A percentile compares a stretch with the other conserved stretches of the same genome.
These are phyloP conservation scores for Choloepus hoffmanni DNA, from an alignment of 2,113 vertebrate genomes.

Conservation along the genomic window DNA sequence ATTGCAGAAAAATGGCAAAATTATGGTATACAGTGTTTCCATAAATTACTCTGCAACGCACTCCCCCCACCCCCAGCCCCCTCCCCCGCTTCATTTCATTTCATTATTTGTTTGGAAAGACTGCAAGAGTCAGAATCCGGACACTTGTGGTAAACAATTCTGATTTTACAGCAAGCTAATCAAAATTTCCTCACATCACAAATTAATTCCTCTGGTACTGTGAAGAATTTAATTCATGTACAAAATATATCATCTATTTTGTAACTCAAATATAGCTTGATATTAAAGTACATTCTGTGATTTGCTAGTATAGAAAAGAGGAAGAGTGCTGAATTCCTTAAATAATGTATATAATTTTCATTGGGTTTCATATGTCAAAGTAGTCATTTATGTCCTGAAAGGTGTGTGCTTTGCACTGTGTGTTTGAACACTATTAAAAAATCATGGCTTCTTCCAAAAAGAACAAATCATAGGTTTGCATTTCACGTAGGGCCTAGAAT, in stretches of 20 bases:
- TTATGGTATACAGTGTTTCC: constrained; percentile 89
- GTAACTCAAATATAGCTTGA: constrained; percentile 72
- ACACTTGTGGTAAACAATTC: constrained; percentile 69
- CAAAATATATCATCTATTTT: constrained; percentile 77
- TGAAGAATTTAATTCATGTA: constrained; percentile 55
- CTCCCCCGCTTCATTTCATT: constrained; percentile 68
- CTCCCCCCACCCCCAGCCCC: constrained; percentile 32
- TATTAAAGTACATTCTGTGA: constrained; percentile 59
- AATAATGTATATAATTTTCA: constrained; percentile 83
- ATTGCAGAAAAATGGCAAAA: constrained; percentile 91
- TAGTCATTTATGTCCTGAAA: constrained; percentile 80
- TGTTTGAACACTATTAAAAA: constrained; percentile 67
- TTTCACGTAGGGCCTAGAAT: constrained; percentile 60
- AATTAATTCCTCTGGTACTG: neutral
- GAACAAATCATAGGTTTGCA: constrained; percentile 64
- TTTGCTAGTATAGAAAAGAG: constrained; percentile 63
- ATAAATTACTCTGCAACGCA: constrained; percentile 86
- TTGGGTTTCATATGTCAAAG: constrained; percentile 80
- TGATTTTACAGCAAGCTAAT: constrained; percentile 56
- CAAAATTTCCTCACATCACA: constrained; percentile 68
- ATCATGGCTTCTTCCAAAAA: constrained; percentile 66
- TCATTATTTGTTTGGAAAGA: constrained; percentile 79
- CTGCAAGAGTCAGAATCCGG: constrained; percentile 67
- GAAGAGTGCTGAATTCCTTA: constrained; percentile 67
- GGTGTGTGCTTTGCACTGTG: constrained; percentile 35